Percentiles rank a stretch among this genome's conserved stretches.
phyloP scores from a whole-genome alignment of 2,797 vertebrate genomes.

The Sandelia bainsii region DNA sequence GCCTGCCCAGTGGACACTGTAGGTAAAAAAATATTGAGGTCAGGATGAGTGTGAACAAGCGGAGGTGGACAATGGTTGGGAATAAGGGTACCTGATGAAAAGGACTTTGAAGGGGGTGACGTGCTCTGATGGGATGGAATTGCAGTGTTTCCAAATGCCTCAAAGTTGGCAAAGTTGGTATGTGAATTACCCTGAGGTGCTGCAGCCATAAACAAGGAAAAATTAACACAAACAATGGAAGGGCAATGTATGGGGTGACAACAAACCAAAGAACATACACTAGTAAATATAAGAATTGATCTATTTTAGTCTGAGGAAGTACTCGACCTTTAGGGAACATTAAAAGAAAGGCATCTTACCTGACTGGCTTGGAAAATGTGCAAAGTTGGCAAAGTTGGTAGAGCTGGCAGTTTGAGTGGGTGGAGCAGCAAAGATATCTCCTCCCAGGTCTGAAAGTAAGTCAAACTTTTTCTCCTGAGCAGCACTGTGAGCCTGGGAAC shows the following conservation, averaged over 20 bases:
- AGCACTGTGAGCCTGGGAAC: conserved; percentile 85
- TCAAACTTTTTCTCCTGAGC: conserved; percentile 96
- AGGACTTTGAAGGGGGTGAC: conserved; percentile 88
- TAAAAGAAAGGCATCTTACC: conserved; percentile 78
- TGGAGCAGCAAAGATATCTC: conserved; percentile 95
- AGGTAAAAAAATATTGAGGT: not conserved
- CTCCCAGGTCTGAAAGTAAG: conserved; percentile 95
- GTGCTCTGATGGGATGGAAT: conserved; percentile 95
- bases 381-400: conserved; percentile 98
- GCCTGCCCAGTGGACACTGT: conserved; percentile 17
- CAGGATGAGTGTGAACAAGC: conserved; percentile 21
- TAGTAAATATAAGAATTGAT: not conserved
- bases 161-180: conserved; percentile 99
- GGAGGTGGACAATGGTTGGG: conserved; percentile 26
- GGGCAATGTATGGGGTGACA: conserved; percentile 41
- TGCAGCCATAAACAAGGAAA: conserved; percentile 84
- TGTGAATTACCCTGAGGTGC: conserved; percentile 94
- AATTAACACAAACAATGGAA: conserved; percentile 58
- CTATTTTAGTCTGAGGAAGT: conserved; percentile 3
- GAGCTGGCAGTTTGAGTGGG: conserved; percentile 87
- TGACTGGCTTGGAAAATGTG: conserved; percentile 97
- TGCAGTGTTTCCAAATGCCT: conserved; percentile 97
- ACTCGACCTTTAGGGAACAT: not conserved
- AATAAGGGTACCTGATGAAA: conserved; percentile 78
- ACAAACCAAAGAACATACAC: conserved; percentile 11